A percentile compares a stretch with the other conserved stretches of the same genome.
Conservation (phyloP, 2,113 vertebrate genomes). For the Gallinago media region DNA sequence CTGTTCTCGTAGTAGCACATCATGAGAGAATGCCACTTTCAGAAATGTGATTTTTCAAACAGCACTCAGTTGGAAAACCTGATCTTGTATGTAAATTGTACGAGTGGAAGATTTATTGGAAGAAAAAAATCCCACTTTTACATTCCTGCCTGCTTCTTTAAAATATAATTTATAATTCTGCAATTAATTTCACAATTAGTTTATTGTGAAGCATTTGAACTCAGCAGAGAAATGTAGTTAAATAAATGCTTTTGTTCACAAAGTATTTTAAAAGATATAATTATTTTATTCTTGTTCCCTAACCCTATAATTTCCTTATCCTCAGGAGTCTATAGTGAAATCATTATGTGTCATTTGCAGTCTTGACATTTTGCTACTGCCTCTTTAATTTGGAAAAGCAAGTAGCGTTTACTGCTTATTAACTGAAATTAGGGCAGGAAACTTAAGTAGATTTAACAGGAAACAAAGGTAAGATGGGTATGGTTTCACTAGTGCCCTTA, state of each 20-base stretch:
- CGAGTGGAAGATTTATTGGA: not conserved
- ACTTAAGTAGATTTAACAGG: not conserved
- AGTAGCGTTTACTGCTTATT: not conserved
- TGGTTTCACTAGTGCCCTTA: not conserved
- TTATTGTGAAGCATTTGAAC: not conserved
- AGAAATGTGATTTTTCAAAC: not conserved
- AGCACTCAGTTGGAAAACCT: not conserved
- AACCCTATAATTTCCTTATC: conserved; percentile 24
- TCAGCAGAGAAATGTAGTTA: not conserved
- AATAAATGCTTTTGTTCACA: conserved; percentile 3
- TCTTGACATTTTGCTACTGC: conserved; percentile 13
- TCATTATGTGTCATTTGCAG: conserved; percentile 16
- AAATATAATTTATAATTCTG: not conserved
- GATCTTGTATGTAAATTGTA: not conserved
- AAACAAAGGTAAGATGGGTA: not conserved
- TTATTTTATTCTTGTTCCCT: conserved; percentile 15
- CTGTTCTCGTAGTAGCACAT: not conserved
- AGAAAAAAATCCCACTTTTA: not conserved
- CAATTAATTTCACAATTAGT: not conserved
- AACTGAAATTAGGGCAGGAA: not conserved
- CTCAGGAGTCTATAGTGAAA: not conserved
- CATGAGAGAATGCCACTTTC: not conserved
- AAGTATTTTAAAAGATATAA: conserved; percentile 8
- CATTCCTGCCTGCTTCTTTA: not conserved
- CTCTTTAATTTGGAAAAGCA: conserved; percentile 6